These are phyloP conservation scores for Eospalax fontanierii DNA, from an alignment of 2,797 vertebrate genomes.

Conservation along the genomic window DNA sequence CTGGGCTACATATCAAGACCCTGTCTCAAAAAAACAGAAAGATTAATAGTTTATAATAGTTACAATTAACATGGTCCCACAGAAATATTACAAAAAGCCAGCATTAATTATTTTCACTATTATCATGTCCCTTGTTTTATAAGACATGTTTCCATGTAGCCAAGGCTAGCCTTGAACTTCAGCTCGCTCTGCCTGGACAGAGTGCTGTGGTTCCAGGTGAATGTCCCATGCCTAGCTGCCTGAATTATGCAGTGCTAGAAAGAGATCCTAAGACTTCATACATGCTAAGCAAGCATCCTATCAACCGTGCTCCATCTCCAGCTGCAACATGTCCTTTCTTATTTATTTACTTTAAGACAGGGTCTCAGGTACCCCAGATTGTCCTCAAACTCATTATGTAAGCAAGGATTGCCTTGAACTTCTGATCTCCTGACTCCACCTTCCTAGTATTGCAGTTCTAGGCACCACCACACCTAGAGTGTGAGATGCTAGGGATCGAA, in stretches of 20 bases:
- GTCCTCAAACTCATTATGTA: neutral
- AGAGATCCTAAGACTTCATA: neutral
- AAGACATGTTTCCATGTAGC: neutral
- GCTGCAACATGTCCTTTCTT: neutral
- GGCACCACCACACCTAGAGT: neutral
- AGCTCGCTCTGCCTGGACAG: too few species aligned
- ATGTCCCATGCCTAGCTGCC: neutral
- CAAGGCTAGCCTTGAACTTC: neutral
- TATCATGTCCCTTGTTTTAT: neutral
- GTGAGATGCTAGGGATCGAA: too few species aligned
- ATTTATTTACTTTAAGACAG: neutral
- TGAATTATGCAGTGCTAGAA: neutral
- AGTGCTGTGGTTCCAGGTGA: neutral
- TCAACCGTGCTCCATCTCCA: neutral
- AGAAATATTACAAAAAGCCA: conserved; percentile 23
- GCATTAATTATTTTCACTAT: neutral
- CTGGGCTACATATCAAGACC: neutral
- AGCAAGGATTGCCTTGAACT: neutral
- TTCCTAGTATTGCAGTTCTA: neutral
- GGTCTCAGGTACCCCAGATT: neutral
- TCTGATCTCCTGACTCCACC: neutral
- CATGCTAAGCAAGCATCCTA: too few species aligned
- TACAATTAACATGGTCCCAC: neutral
- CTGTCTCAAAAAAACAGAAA: neutral
- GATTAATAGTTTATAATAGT: neutral